Base-by-base conservation (phyloP, 2,113 vertebrate species). In the Calidris pugnax region DNA sequence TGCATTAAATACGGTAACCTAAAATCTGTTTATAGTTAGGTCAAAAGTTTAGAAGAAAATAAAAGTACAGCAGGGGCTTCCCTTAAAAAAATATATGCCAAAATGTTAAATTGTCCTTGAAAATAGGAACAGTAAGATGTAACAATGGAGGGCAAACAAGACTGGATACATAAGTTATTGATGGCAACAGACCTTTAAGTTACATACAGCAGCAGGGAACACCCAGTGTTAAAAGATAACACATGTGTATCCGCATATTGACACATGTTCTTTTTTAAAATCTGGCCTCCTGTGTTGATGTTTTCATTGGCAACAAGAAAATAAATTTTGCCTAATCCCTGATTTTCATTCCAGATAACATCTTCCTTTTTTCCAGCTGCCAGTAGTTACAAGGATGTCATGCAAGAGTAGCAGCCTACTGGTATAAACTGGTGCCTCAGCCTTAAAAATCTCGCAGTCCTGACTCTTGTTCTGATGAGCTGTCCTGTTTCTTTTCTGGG, bases 301-400 rank as follows among this genome's bases (percentile, higher is more conserved):
- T 91, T 92, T 91, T 94, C 67, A 89, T 72, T 97, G 92, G 94
- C 89, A 97, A 87, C 48, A 85, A 35, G 66, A 57, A 97, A 93
- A 93, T 79, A 87, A 91, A 94, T 95, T 85, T 95, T 85, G 37
- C 71, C 55, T 93, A 53, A 89, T 94, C 92, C 94, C 76, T 72
- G 57, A 87, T 94, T 97, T 94, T 92, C 84, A 43, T 95, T 93
- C 41, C 57, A 89, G 90, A 95, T 89, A 87, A 37, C 77, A 71
- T 93, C 86, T 91, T 87, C 53, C 68, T 97, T 95, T 96, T 96
- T 81, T 81, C 91, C 64, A 94, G 62, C 92, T 95, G 92, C 81
- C 89, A 93, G 45, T 82, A 85, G 74, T 93, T 66, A 72, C 56
- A 64, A 87, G 73, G 62, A 66, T 87, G 35, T 87, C 62, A 64